Evolutionary conservation across 1,140 invertebrate species (phyloP).

Genomic region (Pissodes strobi): DNA sequence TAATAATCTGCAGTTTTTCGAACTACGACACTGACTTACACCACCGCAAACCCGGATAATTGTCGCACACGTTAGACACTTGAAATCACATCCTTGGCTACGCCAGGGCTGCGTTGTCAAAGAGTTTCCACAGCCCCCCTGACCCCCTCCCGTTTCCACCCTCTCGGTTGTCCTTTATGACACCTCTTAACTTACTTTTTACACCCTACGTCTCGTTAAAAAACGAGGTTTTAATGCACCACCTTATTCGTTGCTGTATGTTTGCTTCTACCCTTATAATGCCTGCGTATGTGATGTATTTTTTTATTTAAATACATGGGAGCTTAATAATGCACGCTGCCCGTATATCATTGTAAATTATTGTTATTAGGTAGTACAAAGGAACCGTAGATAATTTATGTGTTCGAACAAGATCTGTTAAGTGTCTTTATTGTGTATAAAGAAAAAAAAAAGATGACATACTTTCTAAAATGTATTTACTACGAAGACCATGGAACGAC

Average conservation of each 20-base stretch:
- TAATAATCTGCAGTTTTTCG: background rate
- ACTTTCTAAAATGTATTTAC: too few relatives aligned
- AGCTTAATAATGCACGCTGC: too few relatives aligned
- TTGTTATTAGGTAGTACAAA: too few relatives aligned
- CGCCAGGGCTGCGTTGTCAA: slow-evolving; percentile 17
- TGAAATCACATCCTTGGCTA: slow-evolving; percentile 39
- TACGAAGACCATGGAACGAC: too few relatives aligned
- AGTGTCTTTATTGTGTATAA: too few relatives aligned
- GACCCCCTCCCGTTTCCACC: slow-evolving; percentile 6
- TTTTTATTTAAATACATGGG: too few relatives aligned
- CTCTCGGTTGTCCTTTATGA: slow-evolving; percentile 12
- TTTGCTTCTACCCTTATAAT: too few relatives aligned
- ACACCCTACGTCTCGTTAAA: slow-evolving; percentile 23
- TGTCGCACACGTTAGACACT: slow-evolving; percentile 42
- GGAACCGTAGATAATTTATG: too few relatives aligned
- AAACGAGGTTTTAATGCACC: slow-evolving; percentile 21
- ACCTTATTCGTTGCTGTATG: background rate
- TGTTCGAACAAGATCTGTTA: too few relatives aligned
- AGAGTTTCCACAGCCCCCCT: slow-evolving; percentile 20
- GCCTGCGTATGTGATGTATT: too few relatives aligned
- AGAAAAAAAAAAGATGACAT: too few relatives aligned
- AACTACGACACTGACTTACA: slow-evolving; percentile 26
- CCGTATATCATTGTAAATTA: too few relatives aligned
- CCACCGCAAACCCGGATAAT: slow-evolving; percentile 38
- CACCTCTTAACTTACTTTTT: slow-evolving; percentile 31